Evolutionary conservation across 2,888 invertebrate genomes (phyloP).

Genomic region (Ophion ventricosus): DNA sequence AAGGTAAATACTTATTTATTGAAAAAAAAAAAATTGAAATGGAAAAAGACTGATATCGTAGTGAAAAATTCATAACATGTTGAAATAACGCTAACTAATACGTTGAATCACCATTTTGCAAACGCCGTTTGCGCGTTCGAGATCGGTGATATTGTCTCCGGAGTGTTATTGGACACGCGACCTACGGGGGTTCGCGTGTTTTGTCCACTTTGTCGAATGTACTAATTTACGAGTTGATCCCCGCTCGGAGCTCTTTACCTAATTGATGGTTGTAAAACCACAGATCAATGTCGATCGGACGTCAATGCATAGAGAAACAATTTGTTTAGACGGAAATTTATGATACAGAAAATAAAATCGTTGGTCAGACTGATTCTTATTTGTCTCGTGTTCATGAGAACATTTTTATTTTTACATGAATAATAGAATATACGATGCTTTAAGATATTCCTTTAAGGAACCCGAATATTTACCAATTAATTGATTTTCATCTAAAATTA

Average conservation of each 20-base stretch:
- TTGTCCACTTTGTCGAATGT: slow-evolving; percentile 45
- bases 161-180: slow-evolving; percentile 52
- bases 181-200: slow-evolving; percentile 36
- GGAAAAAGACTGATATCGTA: not conserved
- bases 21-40: not conserved
- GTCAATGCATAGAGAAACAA: slow-evolving; percentile 1
- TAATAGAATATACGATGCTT: not conserved
- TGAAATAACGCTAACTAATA: slow-evolving; percentile 1
- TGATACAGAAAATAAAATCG: not conserved
- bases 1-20: not conserved
- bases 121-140: not conserved
- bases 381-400: not conserved
- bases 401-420: not conserved
- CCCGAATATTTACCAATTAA: too few species aligned
- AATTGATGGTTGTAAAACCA: slow-evolving; percentile 44
- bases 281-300: not conserved
- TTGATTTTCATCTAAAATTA: too few species aligned
- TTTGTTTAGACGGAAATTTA: not conserved
- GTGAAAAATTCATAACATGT: not conserved
- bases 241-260: slow-evolving; percentile 4
- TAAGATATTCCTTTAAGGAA: too few species aligned
- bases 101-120: slow-evolving; percentile 22
- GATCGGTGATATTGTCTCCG: slow-evolving; percentile 36
- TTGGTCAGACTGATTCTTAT: not conserved
- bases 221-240: slow-evolving; percentile 42